Percentiles rank a stretch among this genome's conserved stretches.
phyloP scores from a whole-genome alignment of 2,888 invertebrate species.

The Acrobasis consociella region DNA sequence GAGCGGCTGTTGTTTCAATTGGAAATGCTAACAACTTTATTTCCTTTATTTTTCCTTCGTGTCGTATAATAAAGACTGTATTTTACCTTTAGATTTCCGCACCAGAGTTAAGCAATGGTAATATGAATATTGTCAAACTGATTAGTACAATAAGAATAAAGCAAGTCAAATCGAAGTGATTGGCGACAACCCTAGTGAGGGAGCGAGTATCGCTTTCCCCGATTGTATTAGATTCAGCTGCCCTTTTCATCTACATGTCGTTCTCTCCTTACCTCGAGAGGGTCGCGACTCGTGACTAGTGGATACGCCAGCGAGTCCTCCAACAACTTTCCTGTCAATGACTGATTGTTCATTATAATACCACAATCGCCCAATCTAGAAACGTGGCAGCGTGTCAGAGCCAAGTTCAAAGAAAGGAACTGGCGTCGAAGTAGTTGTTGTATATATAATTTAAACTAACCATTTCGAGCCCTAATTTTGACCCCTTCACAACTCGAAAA shows the following conservation, averaged over 20 bases:
- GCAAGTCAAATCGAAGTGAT: constrained; percentile 15
- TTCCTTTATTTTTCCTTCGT: not conserved
- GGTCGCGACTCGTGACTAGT: constrained; percentile 59
- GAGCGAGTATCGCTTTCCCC: constrained; percentile 77
- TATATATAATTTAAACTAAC: no score
- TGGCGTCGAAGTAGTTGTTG: no score
- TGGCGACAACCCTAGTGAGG: constrained; percentile 60
- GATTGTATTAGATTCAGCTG: constrained; percentile 83
- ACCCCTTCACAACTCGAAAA: no score
- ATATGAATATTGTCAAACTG: no score
- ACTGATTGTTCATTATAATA: constrained; percentile 30
- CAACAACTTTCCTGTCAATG: constrained; percentile 35
- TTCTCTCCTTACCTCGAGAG: constrained; percentile 63
- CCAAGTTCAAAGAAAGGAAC: no score
- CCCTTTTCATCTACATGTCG: constrained; percentile 82
- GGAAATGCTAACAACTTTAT: constrained; percentile 16
- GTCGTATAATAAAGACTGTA: not conserved
- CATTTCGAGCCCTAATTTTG: no score
- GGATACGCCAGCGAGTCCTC: constrained; percentile 52
- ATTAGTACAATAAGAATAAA: no score
- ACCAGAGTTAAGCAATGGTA: no score
- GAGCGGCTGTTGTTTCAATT: constrained; percentile 29
- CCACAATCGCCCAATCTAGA: no score
- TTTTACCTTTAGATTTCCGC: no score
- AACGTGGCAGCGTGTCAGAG: no score